A percentile compares a stretch with the other conserved stretches of the same genome.
Evolutionary conservation across 2,888 invertebrate genomes (phyloP).

Genomic region (Flabesymbios commensalis): DNA sequence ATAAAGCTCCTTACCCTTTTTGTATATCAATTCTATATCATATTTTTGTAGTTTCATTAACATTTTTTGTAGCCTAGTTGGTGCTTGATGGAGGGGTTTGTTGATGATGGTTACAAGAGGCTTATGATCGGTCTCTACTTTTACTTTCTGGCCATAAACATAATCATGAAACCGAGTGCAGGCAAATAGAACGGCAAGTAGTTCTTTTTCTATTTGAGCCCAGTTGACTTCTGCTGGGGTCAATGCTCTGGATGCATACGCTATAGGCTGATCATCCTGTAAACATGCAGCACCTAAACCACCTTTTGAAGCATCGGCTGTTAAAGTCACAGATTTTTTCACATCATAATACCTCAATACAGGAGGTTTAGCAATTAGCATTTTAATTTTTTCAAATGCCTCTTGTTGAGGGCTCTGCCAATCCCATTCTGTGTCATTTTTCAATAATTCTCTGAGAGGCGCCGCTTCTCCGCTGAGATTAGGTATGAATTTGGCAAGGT

Average conservation of each 20-base stretch:
- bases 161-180: slow-evolving; percentile 56
- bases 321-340: not conserved
- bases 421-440: not conserved
- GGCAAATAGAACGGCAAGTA: slow-evolving; percentile 49
- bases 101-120: slow-evolving; percentile 56
- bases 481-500: slow-evolving; percentile 32
- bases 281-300: slow-evolving; percentile 36
- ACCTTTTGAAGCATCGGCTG: slow-evolving; percentile 1
- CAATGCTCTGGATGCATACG: slow-evolving; percentile 57
- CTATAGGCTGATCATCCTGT: slow-evolving; percentile 51
- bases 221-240: slow-evolving; percentile 49
- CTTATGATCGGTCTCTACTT: slow-evolving; percentile 56
- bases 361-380: not conserved
- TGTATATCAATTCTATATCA: slow-evolving; percentile 42
- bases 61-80: slow-evolving; percentile 44
- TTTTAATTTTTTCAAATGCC: not conserved
- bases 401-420: not conserved
- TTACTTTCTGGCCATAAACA: slow-evolving; percentile 44
- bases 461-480: slow-evolving; percentile 27
- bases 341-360: slow-evolving; percentile 7
- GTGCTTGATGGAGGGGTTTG: slow-evolving; percentile 39
- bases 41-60: slow-evolving; percentile 48
- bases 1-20: slow-evolving; percentile 26
- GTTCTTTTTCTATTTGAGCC: slow-evolving; percentile 54
- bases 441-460: not conserved